Base-by-base conservation (phyloP, 1,140 invertebrate species). In the Chrysopa pallens region DNA sequence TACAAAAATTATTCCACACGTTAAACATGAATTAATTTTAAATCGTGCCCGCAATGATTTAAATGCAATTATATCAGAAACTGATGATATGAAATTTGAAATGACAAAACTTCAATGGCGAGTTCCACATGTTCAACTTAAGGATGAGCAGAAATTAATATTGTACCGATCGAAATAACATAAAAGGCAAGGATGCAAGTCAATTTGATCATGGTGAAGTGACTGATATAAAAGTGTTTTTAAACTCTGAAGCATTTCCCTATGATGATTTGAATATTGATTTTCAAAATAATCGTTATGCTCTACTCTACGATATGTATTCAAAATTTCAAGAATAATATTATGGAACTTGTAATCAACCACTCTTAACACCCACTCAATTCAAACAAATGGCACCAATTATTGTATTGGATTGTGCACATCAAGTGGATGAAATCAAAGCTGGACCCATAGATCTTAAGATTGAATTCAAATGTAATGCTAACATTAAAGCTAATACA, bases 11-110 rank as follows among this genome's bases (percentile, higher is more conserved):
- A 46, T 63, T 11, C 39, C 59, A 1, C 61, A 63, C 44, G 50
- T 48, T 42, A 59, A 61, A 47, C 60, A 62, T 51, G 58, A 64
- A 46, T 38, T 65, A 7, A 54, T 63, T 49, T 45, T 62, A 13
- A 52, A 53, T 14, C 46, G 55, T 42, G 35, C 54, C 7, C 52
- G 48, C 27, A 51, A 38, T 1, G 49, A 58, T 50, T 11, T 42
- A 4, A 49, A 51, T 8, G 45, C 23, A 17, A 28, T n/a, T 17
- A 12, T 47, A 17, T 36, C 38, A 31, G 33, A 29, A 38, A 31
- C 8, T 11, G 40, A 41, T 43, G 14, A 42, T 35, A 36, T 15
- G 8, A 23, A 29, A 29, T 23, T 23, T 8, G 39, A 9, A n/a
- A 15, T 39, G 3, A 43, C 39, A 9, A 31, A 39, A 39, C 36